Conservation (phyloP, 1,140 invertebrate genomes). For the Oppia nitens region DNA sequence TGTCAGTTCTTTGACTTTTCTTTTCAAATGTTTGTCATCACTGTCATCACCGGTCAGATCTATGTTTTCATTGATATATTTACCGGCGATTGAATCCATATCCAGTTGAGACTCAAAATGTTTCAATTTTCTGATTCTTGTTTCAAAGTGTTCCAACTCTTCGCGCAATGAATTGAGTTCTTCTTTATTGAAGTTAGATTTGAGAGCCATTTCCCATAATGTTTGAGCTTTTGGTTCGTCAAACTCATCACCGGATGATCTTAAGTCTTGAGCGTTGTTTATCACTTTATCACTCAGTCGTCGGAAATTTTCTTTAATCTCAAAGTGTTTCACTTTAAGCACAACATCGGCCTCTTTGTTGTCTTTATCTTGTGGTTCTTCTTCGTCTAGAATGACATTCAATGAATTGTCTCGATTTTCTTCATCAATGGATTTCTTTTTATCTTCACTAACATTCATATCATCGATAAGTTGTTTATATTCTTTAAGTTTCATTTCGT, state of each 20-base stretch:
- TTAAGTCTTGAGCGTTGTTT: constrained; percentile 45
- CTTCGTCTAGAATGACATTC: constrained; percentile 16
- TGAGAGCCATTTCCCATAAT: constrained; percentile 61
- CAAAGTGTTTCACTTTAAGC: constrained; percentile 50
- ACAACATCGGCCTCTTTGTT: constrained; percentile 18
- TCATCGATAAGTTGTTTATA: constrained; percentile 61
- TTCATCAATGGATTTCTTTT: background rate
- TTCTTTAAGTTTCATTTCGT: constrained; percentile 80
- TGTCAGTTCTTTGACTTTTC: constrained; percentile 22
- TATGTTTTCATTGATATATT: constrained; percentile 40
- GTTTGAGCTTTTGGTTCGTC: constrained; percentile 71
- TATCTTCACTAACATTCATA: constrained; percentile 26
- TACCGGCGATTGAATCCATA: constrained; percentile 21
- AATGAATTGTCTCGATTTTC: constrained; percentile 22
- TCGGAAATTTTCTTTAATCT: constrained; percentile 61
- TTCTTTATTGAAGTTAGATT: constrained; percentile 55
- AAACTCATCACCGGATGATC: constrained; percentile 46
- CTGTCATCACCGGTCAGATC: constrained; percentile 39
- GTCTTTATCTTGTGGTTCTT: constrained; percentile 18
- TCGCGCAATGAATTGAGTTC: constrained; percentile 66
- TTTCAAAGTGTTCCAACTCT: constrained; percentile 73
- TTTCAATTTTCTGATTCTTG: constrained; percentile 59
- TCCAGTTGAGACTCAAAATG: constrained; percentile 58
- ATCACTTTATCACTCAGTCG: constrained; percentile 50
- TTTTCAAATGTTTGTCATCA: constrained; percentile 44